A percentile compares a stretch with the other conserved stretches of the same genome.
These are phyloP conservation scores for Xiphorhynchus erythropygius DNA, from an alignment of 2,797 vertebrate species.

Conservation along the genomic window DNA sequence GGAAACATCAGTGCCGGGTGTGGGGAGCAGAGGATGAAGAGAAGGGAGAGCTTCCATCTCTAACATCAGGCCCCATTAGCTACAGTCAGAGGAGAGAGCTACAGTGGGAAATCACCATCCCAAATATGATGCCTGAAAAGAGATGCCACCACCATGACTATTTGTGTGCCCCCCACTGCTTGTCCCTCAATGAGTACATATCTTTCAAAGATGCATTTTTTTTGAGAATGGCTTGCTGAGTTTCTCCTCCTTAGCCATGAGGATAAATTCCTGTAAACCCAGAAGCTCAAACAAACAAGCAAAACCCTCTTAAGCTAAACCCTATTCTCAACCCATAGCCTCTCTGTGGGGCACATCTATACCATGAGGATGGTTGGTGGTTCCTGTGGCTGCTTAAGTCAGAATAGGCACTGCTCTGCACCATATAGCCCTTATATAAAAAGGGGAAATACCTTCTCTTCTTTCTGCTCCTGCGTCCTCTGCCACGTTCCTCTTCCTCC, in stretches of 20 bases:
- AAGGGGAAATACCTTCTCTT: neutral
- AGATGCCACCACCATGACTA: neutral
- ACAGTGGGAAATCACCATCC: neutral
- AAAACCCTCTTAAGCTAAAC: neutral
- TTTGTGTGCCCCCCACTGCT: neutral
- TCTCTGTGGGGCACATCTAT: accelerated
- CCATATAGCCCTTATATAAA: neutral
- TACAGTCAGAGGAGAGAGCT: neutral
- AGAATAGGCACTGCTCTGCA: neutral
- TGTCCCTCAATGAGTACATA: accelerated
- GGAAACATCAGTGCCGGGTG: neutral
- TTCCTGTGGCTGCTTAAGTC: neutral
- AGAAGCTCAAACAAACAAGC: neutral
- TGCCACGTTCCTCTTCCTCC: neutral
- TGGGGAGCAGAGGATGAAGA: neutral
- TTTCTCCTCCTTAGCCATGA: neutral
- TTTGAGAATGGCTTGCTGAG: neutral
- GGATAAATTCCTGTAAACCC: neutral
- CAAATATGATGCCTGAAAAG: neutral
- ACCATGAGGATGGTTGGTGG: neutral
- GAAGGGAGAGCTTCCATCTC: neutral
- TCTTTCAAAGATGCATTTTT: neutral
- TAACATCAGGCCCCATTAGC: neutral
- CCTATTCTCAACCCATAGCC: neutral
- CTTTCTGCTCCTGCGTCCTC: neutral